These are phyloP conservation scores for Oscheius sp. DNA, from an alignment of 2,888 invertebrate genomes.

Conservation along the genomic window DNA sequence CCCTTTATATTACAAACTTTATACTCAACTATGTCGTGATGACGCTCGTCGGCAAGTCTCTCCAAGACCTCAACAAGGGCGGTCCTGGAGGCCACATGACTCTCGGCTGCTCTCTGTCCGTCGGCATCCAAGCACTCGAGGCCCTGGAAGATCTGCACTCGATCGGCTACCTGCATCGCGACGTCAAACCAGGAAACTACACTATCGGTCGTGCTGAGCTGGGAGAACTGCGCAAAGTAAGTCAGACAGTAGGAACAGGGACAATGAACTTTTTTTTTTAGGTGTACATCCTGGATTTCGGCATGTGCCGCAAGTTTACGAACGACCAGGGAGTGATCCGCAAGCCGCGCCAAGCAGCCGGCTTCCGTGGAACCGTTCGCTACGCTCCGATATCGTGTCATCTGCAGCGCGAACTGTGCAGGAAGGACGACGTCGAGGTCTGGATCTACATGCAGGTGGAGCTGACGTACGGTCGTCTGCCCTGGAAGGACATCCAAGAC, in stretches of 20 bases:
- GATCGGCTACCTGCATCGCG: slow-evolving; percentile 64
- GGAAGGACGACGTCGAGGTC: slow-evolving; percentile 58
- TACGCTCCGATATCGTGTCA: slow-evolving; percentile 70
- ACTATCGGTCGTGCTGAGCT: slow-evolving; percentile 54
- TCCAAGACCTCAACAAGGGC: slow-evolving; percentile 56
- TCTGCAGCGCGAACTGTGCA: slow-evolving; percentile 64
- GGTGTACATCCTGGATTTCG: slow-evolving; percentile 58
- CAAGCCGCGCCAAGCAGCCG: slow-evolving; percentile 68
- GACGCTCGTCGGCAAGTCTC: slow-evolving; percentile 69
- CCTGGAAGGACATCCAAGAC: slow-evolving; percentile 62
- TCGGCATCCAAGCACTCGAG: slow-evolving; percentile 55
- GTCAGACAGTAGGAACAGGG: too few relatives aligned
- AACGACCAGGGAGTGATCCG: slow-evolving; percentile 60
- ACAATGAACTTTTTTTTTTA: too few relatives aligned
- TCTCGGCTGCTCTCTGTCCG: slow-evolving; percentile 54
- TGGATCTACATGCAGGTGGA: slow-evolving; percentile 62
- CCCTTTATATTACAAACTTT: too few relatives aligned
- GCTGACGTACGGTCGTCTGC: slow-evolving; percentile 56
- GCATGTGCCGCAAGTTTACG: slow-evolving; percentile 42
- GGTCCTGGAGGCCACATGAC: slow-evolving; percentile 57
- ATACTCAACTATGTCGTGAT: slow-evolving; percentile 68
- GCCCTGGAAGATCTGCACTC: slow-evolving; percentile 64
- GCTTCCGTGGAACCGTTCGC: slow-evolving; percentile 69
- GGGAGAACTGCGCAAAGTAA: slow-evolving; percentile 54
- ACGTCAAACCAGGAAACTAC: slow-evolving; percentile 57